phyloP scores from a whole-genome alignment of 2,113 vertebrate genomes.

The Bufo bufo region DNA sequence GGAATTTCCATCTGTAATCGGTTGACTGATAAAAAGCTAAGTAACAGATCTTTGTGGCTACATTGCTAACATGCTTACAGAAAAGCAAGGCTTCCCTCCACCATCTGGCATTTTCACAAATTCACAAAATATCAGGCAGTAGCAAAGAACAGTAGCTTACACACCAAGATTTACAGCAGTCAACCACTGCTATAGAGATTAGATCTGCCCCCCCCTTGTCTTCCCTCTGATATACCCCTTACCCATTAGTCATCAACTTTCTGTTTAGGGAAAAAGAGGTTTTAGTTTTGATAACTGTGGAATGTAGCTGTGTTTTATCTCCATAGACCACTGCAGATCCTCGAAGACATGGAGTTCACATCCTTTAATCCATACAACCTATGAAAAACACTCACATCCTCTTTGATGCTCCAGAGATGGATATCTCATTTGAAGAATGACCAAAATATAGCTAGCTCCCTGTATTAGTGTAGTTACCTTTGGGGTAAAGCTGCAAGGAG shows the following conservation, averaged over 20 bases:
- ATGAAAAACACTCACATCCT: constrained; percentile 64
- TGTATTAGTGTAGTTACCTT: background rate
- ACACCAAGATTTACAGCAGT: constrained; percentile 59
- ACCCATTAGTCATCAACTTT: constrained; percentile 69
- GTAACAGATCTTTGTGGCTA: constrained; percentile 41
- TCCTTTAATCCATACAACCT: constrained; percentile 77
- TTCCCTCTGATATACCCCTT: constrained; percentile 71
- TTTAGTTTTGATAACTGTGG: constrained; percentile 64
- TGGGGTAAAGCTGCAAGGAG: background rate
- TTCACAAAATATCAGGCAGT: constrained; percentile 34
- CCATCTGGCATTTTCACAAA: constrained; percentile 39
- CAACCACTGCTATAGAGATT: constrained; percentile 61
- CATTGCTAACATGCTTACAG: constrained; percentile 26
- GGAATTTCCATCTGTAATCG: constrained; percentile 40
- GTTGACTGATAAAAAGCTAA: constrained; percentile 31
- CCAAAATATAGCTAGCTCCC: background rate
- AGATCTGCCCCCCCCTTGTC: constrained; percentile 67
- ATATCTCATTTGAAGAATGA: constrained; percentile 1
- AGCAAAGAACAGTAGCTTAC: constrained; percentile 58
- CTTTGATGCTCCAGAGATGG: constrained; percentile 43
- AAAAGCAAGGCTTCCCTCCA: constrained; percentile 25
- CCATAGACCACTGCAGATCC: constrained; percentile 73
- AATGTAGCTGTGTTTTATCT: constrained; percentile 55
- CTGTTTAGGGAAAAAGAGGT: constrained; percentile 64
- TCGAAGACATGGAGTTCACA: constrained; percentile 76